Base-by-base conservation (phyloP, 2,797 vertebrate species). In the Micromesistius poutassou region DNA sequence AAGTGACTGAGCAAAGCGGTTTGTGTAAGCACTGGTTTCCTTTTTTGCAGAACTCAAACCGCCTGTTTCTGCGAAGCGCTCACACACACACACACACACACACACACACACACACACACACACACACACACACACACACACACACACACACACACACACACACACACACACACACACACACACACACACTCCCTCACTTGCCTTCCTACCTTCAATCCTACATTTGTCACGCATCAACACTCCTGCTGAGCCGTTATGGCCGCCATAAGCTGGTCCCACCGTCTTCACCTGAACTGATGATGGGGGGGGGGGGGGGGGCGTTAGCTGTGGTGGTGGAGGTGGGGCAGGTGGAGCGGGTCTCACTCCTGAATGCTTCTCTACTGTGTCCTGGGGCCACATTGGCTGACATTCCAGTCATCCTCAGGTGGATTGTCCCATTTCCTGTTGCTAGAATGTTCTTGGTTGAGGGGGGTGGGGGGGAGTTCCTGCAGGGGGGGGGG, bases 341-440 rank as follows among this genome's bases (percentile, higher is more conserved):
- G 76, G 79, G 4, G 14, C 3, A 42, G 40, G 13, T 13, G 14
- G 36, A 78, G 75, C 12, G 8, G 13, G 3, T 14, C 14, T 40
- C 38, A 40, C 38, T 16, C 42, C 78, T 30, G 12, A 76, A 40
- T 79, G 76, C 82, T 86, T 84, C 83, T 77, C 72, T 78, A 72
- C 74, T 0, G 25, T 80, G 77, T 86, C 86, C 85, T 30, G 22
- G 72, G 80, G 85, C 82, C 82, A 92, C 82, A 86, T 87, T 84
- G 72, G 42, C 78, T 82, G 87, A 90, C 89, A 91, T 93, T 92
- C 89, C 89, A 84, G 50, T 16, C 86, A 90, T 90, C 84, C 87
- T 85, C 76, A 83, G 79, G 71, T 79, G 72, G 80, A 89, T 83
- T 87, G 80, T n/a, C 78, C 72, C 3, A 31, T 85, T 92, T 90